A percentile compares a stretch with the other conserved stretches of the same genome.
phyloP scores from a whole-genome alignment of 2,888 invertebrate genomes.

The Imbricaverruca yamaguchii region DNA sequence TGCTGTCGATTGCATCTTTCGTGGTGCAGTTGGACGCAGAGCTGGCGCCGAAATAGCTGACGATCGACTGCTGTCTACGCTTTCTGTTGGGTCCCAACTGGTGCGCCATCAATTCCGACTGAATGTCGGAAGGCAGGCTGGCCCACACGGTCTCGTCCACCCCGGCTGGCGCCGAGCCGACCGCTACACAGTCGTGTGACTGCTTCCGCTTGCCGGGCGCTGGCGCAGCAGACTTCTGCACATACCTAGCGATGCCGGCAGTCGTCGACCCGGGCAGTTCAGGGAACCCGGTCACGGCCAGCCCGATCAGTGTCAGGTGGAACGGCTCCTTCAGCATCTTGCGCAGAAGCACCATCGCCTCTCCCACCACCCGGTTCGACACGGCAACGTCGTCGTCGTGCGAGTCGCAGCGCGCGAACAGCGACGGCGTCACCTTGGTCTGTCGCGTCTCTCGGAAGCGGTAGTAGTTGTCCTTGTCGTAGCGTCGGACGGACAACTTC shows the following conservation, averaged over 20 bases:
- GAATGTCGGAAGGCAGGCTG: not conserved
- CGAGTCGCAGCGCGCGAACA: slow-evolving; percentile 50
- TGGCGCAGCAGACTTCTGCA: not conserved
- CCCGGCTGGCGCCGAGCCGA: not conserved
- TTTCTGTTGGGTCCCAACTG: not conserved
- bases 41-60: not conserved
- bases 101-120: not conserved
- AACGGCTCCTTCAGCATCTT: slow-evolving; percentile 47
- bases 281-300: slow-evolving; percentile 72
- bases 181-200: not conserved
- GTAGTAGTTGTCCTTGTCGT: slow-evolving; percentile 44
- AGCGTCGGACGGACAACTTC: slow-evolving; percentile 65
- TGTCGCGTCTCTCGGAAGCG: slow-evolving; percentile 30
- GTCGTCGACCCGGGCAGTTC: slow-evolving; percentile 40
- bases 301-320: slow-evolving; percentile 69
- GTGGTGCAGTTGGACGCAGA: not conserved
- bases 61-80: not conserved
- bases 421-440: slow-evolving; percentile 51
- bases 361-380: slow-evolving; percentile 29
- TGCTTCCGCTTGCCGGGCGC: not conserved
- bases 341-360: slow-evolving; percentile 35
- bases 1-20: no score
- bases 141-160: not conserved
- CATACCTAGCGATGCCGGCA: not conserved
- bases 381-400: slow-evolving; percentile 44